Evolutionary conservation across 2,888 invertebrate genomes (phyloP).

Genomic region (Caenorhabditis macrosperma): DNA sequence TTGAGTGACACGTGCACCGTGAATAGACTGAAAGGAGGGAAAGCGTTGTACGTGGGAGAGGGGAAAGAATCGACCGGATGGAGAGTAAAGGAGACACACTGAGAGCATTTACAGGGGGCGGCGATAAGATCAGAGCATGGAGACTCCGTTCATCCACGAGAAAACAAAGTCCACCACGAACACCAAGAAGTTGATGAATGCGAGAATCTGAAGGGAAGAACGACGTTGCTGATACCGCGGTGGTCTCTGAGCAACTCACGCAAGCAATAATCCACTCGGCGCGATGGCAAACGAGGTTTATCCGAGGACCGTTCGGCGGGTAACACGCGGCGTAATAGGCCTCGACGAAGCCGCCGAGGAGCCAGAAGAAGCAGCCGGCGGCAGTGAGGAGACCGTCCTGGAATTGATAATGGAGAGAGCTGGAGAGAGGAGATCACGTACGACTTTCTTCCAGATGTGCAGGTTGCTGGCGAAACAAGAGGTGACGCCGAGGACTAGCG

Average conservation of each 20-base stretch:
- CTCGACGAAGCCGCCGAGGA: slow-evolving; percentile 74
- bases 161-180: slow-evolving; percentile 75
- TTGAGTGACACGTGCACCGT: slow-evolving; percentile 30
- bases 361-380: slow-evolving; percentile 69
- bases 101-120: slow-evolving; percentile 26
- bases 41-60: slow-evolving; percentile 12
- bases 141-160: slow-evolving; percentile 75
- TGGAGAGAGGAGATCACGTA: no score
- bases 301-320: slow-evolving; percentile 74
- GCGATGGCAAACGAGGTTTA: slow-evolving; percentile 75
- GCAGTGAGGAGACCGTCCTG: slow-evolving; percentile 73
- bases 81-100: background rate
- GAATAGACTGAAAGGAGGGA: slow-evolving; percentile 18
- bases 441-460: slow-evolving; percentile 72
- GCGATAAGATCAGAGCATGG: slow-evolving; percentile 66
- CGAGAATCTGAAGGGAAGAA: slow-evolving; percentile 72
- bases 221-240: no score
- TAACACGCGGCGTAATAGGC: slow-evolving; percentile 79
- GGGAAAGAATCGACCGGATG: slow-evolving; percentile 38
- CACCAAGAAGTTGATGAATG: slow-evolving; percentile 73
- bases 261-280: slow-evolving; percentile 77
- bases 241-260: no score
- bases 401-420: background rate
- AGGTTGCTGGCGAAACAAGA: slow-evolving; percentile 66
- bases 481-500: slow-evolving; percentile 70